Base-by-base conservation (phyloP, 2,888 invertebrate species). In the Ptychoptera albimana region DNA sequence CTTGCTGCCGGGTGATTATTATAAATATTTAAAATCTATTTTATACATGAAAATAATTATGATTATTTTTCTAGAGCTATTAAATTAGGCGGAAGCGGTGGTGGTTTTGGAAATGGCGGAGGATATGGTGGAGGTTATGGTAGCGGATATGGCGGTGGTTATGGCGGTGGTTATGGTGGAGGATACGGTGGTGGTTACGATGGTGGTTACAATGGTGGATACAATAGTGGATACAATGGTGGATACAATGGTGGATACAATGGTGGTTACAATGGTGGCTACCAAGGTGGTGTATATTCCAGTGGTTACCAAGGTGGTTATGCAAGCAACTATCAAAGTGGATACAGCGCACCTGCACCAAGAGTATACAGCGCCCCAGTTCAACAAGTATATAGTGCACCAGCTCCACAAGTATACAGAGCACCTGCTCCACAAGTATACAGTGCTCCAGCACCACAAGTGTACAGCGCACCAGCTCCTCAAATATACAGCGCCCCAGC, bases 231-330 rank as follows among this genome's bases (percentile, higher is more conserved):
- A 32, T 9, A 11, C n/a, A 8, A 40, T 15, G n/a, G 40, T 12
- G 31, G 31, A 23, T 23, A 23, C 7, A 7, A 23, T n/a, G 39
- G 32, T 39, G 36, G 43, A 13, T 43, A 37, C 14, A 10, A 16
- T 16, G 38, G 39, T 8, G 44, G 44, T 7, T 34, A 16, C 10
- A 30, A 16, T 8, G 12, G 34, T 11, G 35, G 44, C 2, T 32
- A 39, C 34, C 39, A 39, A 37, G 37, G 37, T 14, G 44, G 43
- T 14, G 12, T 30, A 11, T 37, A 43, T 23, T 13, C 32, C 15
- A 14, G 42, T 7, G 42, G 35, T 5, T 35, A 35, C 36, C 12
- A 13, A 35, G 36, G 36, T 35, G 36, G 36, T 12, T 35, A 35
- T 13, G 36, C 12, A 35, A 13, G 36, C 13, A 8, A 4, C 8